Evolutionary conservation across 2,888 invertebrate genomes (phyloP).

Genomic region (Lasioglossum lativentre): DNA sequence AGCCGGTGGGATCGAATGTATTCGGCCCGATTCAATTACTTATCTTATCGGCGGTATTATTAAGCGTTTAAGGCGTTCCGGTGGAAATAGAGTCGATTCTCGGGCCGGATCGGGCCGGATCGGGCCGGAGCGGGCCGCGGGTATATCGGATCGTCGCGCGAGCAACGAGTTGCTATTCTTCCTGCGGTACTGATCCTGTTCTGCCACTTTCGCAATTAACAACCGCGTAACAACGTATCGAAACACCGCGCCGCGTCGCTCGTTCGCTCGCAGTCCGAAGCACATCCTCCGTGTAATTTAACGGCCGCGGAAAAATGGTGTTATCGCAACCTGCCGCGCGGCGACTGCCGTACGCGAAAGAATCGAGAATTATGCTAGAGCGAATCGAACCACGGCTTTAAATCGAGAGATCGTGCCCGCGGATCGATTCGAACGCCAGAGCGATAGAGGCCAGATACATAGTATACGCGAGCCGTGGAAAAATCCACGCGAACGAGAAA

Average conservation of each 20-base stretch:
- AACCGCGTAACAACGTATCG: constrained; percentile 70
- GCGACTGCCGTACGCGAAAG: constrained; percentile 23
- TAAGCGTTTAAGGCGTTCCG: constrained; percentile 36
- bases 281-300: constrained; percentile 66
- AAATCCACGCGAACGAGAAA: constrained; percentile 22
- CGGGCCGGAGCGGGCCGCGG: not conserved
- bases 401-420: constrained; percentile 40
- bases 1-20: constrained; percentile 21
- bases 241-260: not conserved
- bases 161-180: constrained; percentile 29
- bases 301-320: constrained; percentile 50
- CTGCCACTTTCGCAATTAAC: constrained; percentile 74
- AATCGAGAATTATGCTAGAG: constrained; percentile 55
- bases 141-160: constrained; percentile 12
- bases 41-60: constrained; percentile 51
- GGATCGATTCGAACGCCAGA: constrained; percentile 26
- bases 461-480: not conserved
- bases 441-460: not conserved
- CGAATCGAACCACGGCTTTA: constrained; percentile 34
- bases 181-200: constrained; percentile 62
- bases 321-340: constrained; percentile 51
- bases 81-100: constrained; percentile 21
- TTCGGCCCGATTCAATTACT: constrained; percentile 49
- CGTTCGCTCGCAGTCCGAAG: constrained; percentile 26
- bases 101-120: not conserved